Base-by-base conservation (phyloP, 1,140 invertebrate species). In the Bombus sylvicola region DNA sequence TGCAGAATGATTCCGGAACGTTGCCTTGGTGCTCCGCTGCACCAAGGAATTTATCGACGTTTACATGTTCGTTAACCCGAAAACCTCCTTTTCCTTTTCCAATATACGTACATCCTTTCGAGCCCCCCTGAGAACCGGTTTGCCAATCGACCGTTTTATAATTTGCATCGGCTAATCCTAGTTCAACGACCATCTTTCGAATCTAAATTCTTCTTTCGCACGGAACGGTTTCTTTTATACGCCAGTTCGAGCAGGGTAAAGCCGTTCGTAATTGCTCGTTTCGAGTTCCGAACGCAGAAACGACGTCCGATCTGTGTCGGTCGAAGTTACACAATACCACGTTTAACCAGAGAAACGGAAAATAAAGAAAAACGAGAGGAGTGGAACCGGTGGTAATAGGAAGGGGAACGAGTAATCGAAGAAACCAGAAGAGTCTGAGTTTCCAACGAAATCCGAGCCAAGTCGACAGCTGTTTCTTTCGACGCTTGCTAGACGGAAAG, bases 241-340 rank as follows among this genome's bases (percentile, higher is more conserved):
- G 47, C 47, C 47, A 53, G 5, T 53, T 12, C 31, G 64, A 4
- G 2, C 18, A 18, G 31, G 34, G 18, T 13, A 25, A 59, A 81
- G 34, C 71, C 78, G 66, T 31, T 80, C 13, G 76, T 78, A 78
- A 78, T 78, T 78, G 59, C 76, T 78, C 76, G n/a, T 47, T 31
- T 68, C 62, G 62, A 47, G n/a, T 68, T 31, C 59, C 57, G 59
- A 64, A n/a, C 59, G 15, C 13, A 28, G 39, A 25, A 66, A 25
- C 76, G 39, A 47, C 18, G 39, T 78, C 43, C 76, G 28, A 66
- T 78, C 76, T 43, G 28, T n/a, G 41, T 68, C 41, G 41, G 68
- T 43, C 39, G n/a, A 25, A 66, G 39, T 66, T 66, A 34, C 39
- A 39, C 74, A 28, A 28, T 76, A 15, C 37, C 34, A 12, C 28